phyloP scores from a whole-genome alignment of 2,113 vertebrate genomes.

The Plectropomus leopardus region DNA sequence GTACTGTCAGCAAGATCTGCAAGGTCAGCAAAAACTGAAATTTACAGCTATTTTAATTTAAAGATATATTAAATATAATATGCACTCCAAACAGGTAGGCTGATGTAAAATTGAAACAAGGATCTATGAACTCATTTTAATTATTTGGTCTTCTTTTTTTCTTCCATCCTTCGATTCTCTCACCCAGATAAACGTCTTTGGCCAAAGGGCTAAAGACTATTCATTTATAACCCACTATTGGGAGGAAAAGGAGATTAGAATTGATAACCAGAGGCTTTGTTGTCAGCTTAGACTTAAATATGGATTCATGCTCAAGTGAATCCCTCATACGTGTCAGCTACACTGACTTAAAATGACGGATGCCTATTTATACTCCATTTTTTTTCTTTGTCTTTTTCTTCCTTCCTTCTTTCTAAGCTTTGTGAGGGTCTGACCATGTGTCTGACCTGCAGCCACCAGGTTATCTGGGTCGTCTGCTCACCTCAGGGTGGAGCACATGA shows the following conservation, averaged over 20 bases:
- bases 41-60: background rate
- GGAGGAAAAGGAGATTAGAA: conserved; percentile 37
- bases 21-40: background rate
- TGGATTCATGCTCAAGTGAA: conserved; percentile 10
- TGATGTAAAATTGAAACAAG: background rate
- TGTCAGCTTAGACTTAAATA: conserved; percentile 35
- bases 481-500: conserved; percentile 27
- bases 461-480: conserved; percentile 46
- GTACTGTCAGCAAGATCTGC: too few species aligned
- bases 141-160: background rate
- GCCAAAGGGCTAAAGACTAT: conserved; percentile 29
- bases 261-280: conserved; percentile 43
- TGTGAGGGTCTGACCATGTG: background rate
- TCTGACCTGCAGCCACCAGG: conserved; percentile 41
- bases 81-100: background rate
- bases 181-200: conserved; percentile 46
- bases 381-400: too few species aligned
- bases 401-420: background rate
- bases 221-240: conserved; percentile 30
- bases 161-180: background rate
- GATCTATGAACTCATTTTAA: background rate
- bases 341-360: background rate
- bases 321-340: background rate
- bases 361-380: background rate
- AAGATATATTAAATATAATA: background rate